Percentiles rank a stretch among this genome's conserved stretches.
phyloP scores from a whole-genome alignment of 2,113 vertebrate genomes.

The Gadus chalcogrammus region DNA sequence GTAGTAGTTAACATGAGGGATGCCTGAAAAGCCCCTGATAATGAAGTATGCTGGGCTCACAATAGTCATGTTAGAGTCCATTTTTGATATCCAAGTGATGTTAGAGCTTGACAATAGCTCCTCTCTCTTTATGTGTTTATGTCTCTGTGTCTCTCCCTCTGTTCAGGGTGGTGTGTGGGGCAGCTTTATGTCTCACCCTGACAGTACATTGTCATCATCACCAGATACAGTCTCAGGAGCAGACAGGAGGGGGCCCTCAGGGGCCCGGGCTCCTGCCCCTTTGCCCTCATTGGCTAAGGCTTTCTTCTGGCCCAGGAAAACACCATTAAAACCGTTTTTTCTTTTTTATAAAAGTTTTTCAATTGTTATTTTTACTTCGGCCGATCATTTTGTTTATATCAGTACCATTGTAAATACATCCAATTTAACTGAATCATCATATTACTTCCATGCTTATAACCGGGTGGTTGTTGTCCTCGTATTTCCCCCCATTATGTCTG shows the following conservation, averaged over 20 bases:
- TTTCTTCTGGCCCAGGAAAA: no score
- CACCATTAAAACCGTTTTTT: no score
- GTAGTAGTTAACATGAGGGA: slow-evolving; percentile 57
- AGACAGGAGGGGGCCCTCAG: neutral
- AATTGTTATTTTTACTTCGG: no score
- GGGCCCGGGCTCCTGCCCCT: neutral
- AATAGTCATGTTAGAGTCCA: slow-evolving; percentile 56
- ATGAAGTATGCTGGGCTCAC: slow-evolving; percentile 60
- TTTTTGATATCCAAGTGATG: slow-evolving; percentile 5
- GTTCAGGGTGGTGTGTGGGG: neutral
- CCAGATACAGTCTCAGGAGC: no score
- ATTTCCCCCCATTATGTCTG: no score
- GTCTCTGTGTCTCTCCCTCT: neutral
- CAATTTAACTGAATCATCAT: neutral
- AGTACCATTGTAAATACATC: no score
- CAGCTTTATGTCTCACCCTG: neutral
- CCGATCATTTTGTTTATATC: no score
- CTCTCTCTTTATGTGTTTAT: no score
- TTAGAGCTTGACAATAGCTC: neutral
- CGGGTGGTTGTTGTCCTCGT: no score
- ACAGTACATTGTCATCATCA: neutral
- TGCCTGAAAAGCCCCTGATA: slow-evolving; percentile 48
- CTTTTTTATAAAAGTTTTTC: no score
- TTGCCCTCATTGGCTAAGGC: no score
- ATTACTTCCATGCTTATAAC: neutral